These are phyloP conservation scores for Taenaris catops DNA, from an alignment of 2,888 invertebrate genomes.

Conservation along the genomic window DNA sequence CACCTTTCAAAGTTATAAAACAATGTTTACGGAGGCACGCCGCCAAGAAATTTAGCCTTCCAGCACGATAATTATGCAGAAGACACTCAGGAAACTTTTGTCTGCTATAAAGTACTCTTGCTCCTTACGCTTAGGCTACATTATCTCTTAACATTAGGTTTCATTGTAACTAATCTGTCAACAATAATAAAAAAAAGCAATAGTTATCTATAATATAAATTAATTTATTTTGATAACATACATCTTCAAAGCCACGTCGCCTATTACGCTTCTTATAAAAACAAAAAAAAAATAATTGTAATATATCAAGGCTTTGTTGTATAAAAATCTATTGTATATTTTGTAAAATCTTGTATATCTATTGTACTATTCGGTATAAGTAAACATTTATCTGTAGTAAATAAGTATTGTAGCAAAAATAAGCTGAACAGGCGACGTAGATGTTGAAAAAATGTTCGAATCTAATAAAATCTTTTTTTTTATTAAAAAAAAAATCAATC, in stretches of 20 bases:
- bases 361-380: constrained; percentile 59
- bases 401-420: constrained; percentile 73
- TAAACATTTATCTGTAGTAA: constrained; percentile 56
- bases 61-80: no score
- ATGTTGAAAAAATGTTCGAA: constrained; percentile 37
- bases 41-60: no score
- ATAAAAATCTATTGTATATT: constrained; percentile 61
- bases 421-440: constrained; percentile 59
- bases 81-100: no score
- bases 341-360: constrained; percentile 55
- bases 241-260: constrained; percentile 47
- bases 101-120: no score
- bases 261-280: constrained; percentile 45
- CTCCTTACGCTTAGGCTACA: no score
- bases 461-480: constrained; percentile 74
- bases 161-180: no score
- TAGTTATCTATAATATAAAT: no score
- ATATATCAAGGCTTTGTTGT: constrained; percentile 62
- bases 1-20: no score
- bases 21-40: no score
- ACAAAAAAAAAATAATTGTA: constrained; percentile 54
- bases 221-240: constrained; percentile 65
- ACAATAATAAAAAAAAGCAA: no score
- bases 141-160: no score
- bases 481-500: constrained; percentile 75